Evolutionary conservation across 2,797 vertebrate genomes (phyloP).

Genomic region (Thripadectes ignobilis): DNA sequence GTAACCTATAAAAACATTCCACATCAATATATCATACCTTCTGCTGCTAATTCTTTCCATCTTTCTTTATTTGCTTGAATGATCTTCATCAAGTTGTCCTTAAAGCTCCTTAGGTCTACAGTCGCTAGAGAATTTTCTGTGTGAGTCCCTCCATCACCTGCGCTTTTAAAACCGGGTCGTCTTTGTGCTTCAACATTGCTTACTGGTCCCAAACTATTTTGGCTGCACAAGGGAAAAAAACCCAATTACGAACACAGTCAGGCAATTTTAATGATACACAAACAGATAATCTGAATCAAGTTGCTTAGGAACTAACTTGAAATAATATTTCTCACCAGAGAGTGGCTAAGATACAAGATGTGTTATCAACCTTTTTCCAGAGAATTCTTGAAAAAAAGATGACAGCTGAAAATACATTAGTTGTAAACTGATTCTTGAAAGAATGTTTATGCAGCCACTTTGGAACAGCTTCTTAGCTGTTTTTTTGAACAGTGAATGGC

Average conservation of each 20-base stretch:
- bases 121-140: conserved; percentile 87
- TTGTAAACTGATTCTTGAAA: not conserved
- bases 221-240: not conserved
- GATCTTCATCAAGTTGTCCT: conserved; percentile 84
- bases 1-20: not conserved
- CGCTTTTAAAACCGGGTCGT: conserved; percentile 78
- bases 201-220: conserved; percentile 44
- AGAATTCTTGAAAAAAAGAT: not conserved
- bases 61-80: conserved; percentile 93
- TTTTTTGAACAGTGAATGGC: not conserved
- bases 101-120: conserved; percentile 88
- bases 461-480: not conserved
- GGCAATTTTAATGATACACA: not conserved
- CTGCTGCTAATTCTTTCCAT: conserved; percentile 93
- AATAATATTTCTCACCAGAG: not conserved
- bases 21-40: conserved; percentile 78
- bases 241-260: not conserved
- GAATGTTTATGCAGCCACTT: not conserved
- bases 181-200: conserved; percentile 65
- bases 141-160: conserved; percentile 71
- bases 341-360: not conserved
- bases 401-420: not conserved
- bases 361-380: not conserved
- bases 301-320: not conserved
- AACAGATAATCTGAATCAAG: not conserved